Evolutionary conservation across 2,888 invertebrate species (phyloP), one percentile per base, ranked within the genome.

Genomic region (Beris morrisii): DNA sequence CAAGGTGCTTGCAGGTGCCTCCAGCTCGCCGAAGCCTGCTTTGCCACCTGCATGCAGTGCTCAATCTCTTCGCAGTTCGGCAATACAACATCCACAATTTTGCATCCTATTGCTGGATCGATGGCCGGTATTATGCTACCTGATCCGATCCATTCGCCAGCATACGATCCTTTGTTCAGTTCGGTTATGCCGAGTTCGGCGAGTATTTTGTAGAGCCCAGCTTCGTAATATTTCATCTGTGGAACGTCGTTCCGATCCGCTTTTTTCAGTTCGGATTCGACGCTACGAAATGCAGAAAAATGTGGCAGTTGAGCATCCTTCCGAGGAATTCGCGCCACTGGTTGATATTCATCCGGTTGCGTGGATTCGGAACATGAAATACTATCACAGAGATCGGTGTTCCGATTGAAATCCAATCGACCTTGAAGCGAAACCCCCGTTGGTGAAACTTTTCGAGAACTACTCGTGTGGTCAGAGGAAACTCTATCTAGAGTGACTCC

Each of bases 171-270:
- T 13, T 46, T 45, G 22, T 58, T 58, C 30, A 30, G 2, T 12
- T 58, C 45, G 30, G 46, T 12, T 11, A 58, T 58, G n/a, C 58
- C 58, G 6, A 58, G 46, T 22, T 58, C 58, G n/a, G 3, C 6
- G n/a, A 58, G 22, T 3, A 45, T 58, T 45, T 45, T 22, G 28
- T 6, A 58, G 6, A 58, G 58, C 1, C 30, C 30, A 6, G 9
- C 12, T 28, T 58, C 58, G 28, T 22, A 30, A 30, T n/a, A 58
- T n/a, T 44, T 28, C 12, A 45, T 45, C 5, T 46, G 45, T 11
- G 58, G 58, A 5, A 58, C 7, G 6, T 4, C n/a, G 11, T 58
- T 4, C 5, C 5, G 3, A 28, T 30, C 13, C 5, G 30, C 5
- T 46, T 58, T 58, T 12, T 28, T 44, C 22, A 45, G 28, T 31